Conservation (phyloP, 1,140 invertebrate genomes). For the Sitobion miscanthi region DNA sequence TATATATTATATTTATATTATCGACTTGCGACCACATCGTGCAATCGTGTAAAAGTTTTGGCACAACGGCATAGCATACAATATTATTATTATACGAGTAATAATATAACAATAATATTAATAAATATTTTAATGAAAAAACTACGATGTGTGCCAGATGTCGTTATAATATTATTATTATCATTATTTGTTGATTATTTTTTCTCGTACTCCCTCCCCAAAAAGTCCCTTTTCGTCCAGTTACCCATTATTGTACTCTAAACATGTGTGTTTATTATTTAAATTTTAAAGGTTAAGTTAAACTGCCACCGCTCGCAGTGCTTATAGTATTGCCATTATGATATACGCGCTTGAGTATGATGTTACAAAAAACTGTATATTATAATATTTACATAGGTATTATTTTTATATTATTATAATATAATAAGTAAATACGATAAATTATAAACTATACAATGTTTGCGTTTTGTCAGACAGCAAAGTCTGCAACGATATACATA, state of each 20-base stretch:
- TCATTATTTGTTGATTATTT: slow-evolving; percentile 12
- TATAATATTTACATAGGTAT: not conserved
- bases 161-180: not conserved
- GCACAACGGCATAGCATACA: slow-evolving; percentile 13
- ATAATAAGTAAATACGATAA: not conserved
- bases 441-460: not conserved
- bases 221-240: not conserved
- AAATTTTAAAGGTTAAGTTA: not conserved
- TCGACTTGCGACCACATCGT: not conserved
- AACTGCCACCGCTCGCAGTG: not conserved
- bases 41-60: slow-evolving; percentile 29
- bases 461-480: not conserved
- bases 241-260: not conserved
- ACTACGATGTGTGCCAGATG: slow-evolving; percentile 21
- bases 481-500: not conserved
- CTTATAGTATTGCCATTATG: not conserved
- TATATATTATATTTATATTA: not conserved
- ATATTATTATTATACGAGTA: slow-evolving; percentile 24
- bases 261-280: not conserved
- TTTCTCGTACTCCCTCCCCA: not conserved
- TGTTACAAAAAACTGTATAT: not conserved
- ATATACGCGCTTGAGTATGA: not conserved
- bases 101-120: slow-evolving; percentile 11
- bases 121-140: slow-evolving; percentile 20
- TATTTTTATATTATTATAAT: not conserved